Base-by-base conservation (phyloP, 2,113 vertebrate genomes). In the Reinhardtius hippoglossoides region DNA sequence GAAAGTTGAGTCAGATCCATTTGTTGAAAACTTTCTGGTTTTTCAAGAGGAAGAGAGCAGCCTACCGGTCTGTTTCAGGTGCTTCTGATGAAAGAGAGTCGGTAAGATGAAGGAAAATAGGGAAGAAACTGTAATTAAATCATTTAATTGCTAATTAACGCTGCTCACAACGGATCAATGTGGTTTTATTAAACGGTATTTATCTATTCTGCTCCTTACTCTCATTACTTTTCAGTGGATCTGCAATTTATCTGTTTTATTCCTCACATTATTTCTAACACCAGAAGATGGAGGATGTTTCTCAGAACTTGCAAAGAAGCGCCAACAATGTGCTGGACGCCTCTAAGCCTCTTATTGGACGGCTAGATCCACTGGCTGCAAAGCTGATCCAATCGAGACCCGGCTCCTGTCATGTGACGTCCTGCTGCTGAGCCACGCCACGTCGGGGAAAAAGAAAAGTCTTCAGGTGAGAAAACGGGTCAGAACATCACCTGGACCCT, bases 401-500 rank as follows among this genome's bases (percentile, higher is more conserved):
- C 83, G 66, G 37, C 71, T 94, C 44, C 85, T 94, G 1, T 94
- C 95, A 13, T 94, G 93, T 67, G 94, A 93, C 58, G 78, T 94
- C 58, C 75, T 90, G 35, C 92, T 92, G 78, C 86, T 98, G 88
- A 94, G 94, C 66, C 91, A 93, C 82, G 91, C 89, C n/a, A 67
- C 95, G 44, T 91, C 90, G 60, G 82, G 67, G 44, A 96, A 93
- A 83, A 82, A 87, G 61, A 87, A 82, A 50, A 92, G 94, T 61
- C 86, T 96, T 62, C 89, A 96, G 96, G 97, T 98, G 78, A 84
- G 74, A 23, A 26, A 40, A 37, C 20, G 2, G 26, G 4, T 26
- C 0, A 0, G 16, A 48, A 46, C 20, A 18, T 26, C 18, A 5
- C 3, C 21, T 59, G 56, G 20, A 16, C 46, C 5, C 15, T 31